Conservation (phyloP, 1,140 invertebrate genomes). For the Rhynchophorus ferrugineus region DNA sequence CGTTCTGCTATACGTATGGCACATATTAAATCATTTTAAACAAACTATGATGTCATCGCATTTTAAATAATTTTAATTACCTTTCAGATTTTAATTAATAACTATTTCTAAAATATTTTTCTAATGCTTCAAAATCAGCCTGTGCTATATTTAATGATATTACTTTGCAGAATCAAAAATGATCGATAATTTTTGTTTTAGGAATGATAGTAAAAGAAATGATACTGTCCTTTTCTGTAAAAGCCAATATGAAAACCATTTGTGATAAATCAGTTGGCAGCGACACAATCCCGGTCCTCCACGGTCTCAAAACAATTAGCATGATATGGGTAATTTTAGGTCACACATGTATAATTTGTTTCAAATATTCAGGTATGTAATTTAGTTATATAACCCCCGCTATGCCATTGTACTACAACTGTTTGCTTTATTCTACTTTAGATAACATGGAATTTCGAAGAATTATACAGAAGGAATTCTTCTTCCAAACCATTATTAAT, state of each 20-base stretch:
- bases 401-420: not conserved
- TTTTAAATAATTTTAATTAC: no score
- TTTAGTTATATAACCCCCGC: constrained; percentile 6
- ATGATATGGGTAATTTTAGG: constrained; percentile 92
- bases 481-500: constrained; percentile 78
- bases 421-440: constrained; percentile 23
- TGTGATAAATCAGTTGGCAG: constrained; percentile 69
- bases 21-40: no score
- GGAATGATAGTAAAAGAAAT: constrained; percentile 46
- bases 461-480: constrained; percentile 68
- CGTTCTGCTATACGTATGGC: no score
- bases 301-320: constrained; percentile 74
- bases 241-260: constrained; percentile 66
- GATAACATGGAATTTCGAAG: constrained; percentile 75
- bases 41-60: no score
- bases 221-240: constrained; percentile 70
- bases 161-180: no score
- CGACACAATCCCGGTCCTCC: constrained; percentile 74
- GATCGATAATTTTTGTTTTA: no score
- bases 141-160: no score
- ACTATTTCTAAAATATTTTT: no score
- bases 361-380: constrained; percentile 64
- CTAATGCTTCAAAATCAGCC: no score
- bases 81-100: no score
- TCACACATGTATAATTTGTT: constrained; percentile 77